These are phyloP conservation scores for Chaetogeoica ovagalla DNA, from an alignment of 2,888 invertebrate species.

Conservation along the genomic window DNA sequence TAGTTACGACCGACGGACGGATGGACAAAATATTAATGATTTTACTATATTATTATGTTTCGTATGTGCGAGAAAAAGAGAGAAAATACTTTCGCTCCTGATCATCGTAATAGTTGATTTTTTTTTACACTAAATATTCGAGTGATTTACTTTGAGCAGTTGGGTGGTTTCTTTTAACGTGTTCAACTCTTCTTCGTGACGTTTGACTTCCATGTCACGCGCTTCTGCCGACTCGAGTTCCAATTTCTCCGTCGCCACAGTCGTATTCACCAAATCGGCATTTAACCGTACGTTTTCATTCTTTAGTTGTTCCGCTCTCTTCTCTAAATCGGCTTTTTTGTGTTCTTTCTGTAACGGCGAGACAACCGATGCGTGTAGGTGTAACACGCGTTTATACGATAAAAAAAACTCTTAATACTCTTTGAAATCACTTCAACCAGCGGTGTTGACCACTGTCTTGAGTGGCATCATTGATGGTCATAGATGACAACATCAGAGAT, in stretches of 20 bases:
- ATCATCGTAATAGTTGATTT: too few relatives aligned
- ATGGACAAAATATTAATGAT: too few relatives aligned
- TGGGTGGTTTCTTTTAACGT: constrained; percentile 92
- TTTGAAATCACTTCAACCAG: too few relatives aligned
- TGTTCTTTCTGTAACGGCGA: constrained; percentile 70
- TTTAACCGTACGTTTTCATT: constrained; percentile 69
- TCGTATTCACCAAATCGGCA: constrained; percentile 66
- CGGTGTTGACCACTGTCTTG: too few relatives aligned
- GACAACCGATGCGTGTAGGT: background rate
- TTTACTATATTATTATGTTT: too few relatives aligned
- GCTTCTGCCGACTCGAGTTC: constrained; percentile 81
- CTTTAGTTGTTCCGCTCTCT: constrained; percentile 72
- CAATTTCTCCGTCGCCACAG: constrained; percentile 77
- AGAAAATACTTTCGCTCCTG: too few relatives aligned
- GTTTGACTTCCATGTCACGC: constrained; percentile 85
- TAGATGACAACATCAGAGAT: too few relatives aligned
- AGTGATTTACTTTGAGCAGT: constrained; percentile 69
- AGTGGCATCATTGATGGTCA: too few relatives aligned
- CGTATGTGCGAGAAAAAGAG: too few relatives aligned
- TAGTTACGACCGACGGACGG: too few relatives aligned
- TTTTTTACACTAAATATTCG: too few relatives aligned
- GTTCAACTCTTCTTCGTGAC: constrained; percentile 87
- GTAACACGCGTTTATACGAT: background rate
- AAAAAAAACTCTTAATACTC: too few relatives aligned
- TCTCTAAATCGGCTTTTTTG: constrained; percentile 80